Conservation (phyloP, 2,888 invertebrate genomes). For the Pseudeuparius sepicola region DNA sequence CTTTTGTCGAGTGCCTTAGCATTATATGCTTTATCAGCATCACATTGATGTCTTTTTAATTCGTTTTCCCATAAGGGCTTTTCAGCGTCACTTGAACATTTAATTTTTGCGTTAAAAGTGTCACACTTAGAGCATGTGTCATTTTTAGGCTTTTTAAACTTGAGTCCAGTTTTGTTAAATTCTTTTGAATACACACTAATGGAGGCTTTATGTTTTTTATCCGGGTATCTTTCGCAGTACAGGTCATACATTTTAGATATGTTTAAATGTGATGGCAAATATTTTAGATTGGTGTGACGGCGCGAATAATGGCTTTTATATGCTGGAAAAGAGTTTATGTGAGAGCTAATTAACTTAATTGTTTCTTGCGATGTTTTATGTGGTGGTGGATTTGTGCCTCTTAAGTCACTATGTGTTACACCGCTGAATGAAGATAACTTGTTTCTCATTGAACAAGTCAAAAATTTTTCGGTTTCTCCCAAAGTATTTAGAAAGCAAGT, state of each 20-base stretch:
- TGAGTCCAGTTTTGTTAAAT: slow-evolving; percentile 10
- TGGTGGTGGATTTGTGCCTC: slow-evolving; percentile 8
- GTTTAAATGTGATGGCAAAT: slow-evolving; percentile 9
- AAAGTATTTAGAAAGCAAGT: slow-evolving; percentile 16
- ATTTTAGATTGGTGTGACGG: slow-evolving; percentile 14
- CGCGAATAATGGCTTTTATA: slow-evolving; percentile 10
- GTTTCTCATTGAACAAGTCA: slow-evolving; percentile 7
- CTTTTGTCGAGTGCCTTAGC: slow-evolving; percentile 3
- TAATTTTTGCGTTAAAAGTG: slow-evolving; percentile 10
- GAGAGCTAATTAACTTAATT: slow-evolving; percentile 11
- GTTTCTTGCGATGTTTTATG: slow-evolving; percentile 13
- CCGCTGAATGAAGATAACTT: slow-evolving; percentile 9
- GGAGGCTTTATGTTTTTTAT: too few species aligned
- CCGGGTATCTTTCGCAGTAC: slow-evolving; percentile 11
- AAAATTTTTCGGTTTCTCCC: slow-evolving; percentile 11
- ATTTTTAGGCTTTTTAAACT: slow-evolving; percentile 14
- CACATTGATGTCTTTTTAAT: slow-evolving; percentile 4
- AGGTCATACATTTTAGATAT: slow-evolving; percentile 10
- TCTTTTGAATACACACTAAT: too few species aligned
- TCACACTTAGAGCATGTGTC: slow-evolving; percentile 15
- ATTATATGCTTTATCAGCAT: slow-evolving; percentile 9
- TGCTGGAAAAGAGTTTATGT: slow-evolving; percentile 8
- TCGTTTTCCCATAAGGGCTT: slow-evolving; percentile 3
- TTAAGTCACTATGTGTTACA: slow-evolving; percentile 12
- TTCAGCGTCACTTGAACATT: slow-evolving; percentile 5